Evolutionary conservation across 2,113 vertebrate genomes (phyloP), one percentile per base, ranked within the genome.

Genomic region (Naja naja): DNA sequence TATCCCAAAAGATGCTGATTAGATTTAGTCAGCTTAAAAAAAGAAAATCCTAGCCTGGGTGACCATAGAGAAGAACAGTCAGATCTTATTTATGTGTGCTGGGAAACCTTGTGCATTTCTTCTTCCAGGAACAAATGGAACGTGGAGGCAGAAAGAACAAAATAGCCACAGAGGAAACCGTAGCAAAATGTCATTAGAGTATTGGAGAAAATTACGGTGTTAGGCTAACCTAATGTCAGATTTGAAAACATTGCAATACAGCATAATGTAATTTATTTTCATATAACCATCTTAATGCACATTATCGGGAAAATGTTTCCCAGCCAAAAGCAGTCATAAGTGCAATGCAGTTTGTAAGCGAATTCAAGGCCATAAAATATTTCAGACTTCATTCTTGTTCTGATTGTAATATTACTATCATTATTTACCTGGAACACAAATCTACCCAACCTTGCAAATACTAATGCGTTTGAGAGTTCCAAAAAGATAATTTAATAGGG

Each of bases 1-100:
- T 95, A 91, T 96, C 96, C 93, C 95, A 94, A 94, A 96, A 96
- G 96, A 97, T 96, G 95, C 92, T 97, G 97, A 97, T 97, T 97
- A 96, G 96, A 97, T 97, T 97, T 96, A 95, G 85, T 56, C 90
- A 90, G 85, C 94, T 96, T 96, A 97, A 96, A 95, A 95, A 97
- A 93, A 97, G 16, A 81, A 97, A 93, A 97, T 95, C 91, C 94
- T 94, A 97, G 95, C 96, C 94, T 93, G 91, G 92, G 93, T 93
- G 95, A 94, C 95, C 47, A 0, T 95, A 93, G 89, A 89, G 92
- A 92, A 95, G 91, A 93, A 91, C 95, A 96, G 95, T 96, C 93
- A 97, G 93, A 97, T 94, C 93, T 97, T 96, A 96, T 97, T 96
- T 97, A 95, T 96, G 95, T 94, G 95, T 97, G 96, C 96, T 91